A percentile compares a stretch with the other conserved stretches of the same genome.
Conservation (phyloP, 2,797 vertebrate species). For the Anisognathus igniventris region DNA sequence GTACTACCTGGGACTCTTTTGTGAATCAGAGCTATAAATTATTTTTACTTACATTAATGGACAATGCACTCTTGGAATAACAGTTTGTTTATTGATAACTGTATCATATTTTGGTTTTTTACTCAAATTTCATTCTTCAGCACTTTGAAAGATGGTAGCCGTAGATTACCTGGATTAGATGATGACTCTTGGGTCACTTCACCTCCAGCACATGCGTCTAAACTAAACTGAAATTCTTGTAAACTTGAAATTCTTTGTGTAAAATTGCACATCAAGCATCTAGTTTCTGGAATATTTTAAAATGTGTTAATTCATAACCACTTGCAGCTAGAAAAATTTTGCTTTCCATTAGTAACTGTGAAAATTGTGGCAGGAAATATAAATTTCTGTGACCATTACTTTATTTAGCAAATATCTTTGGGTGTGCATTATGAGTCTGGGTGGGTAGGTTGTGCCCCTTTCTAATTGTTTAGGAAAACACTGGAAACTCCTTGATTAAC, state of each 20-base stretch:
- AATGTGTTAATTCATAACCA: not conserved
- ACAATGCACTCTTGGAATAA: not conserved
- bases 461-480: not conserved
- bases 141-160: not conserved
- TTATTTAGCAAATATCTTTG: not conserved
- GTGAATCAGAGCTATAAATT: not conserved
- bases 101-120: not conserved
- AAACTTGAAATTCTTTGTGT: not conserved
- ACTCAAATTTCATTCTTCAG: not conserved
- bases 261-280: not conserved
- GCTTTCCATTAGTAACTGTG: not conserved
- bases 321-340: not conserved
- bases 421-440: not conserved
- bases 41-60: not conserved
- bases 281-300: not conserved
- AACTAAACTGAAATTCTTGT: not conserved
- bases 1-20: not conserved
- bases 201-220: not conserved
- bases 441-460: not conserved
- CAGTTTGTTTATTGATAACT: not conserved
- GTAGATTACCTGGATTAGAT: not conserved
- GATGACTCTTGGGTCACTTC: constrained; percentile 3
- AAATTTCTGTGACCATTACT: not conserved
- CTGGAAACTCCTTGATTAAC: not conserved
- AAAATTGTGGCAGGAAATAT: not conserved